These are phyloP conservation scores for Spilosoma lubricipeda DNA, from an alignment of 2,888 invertebrate genomes.

Conservation along the genomic window DNA sequence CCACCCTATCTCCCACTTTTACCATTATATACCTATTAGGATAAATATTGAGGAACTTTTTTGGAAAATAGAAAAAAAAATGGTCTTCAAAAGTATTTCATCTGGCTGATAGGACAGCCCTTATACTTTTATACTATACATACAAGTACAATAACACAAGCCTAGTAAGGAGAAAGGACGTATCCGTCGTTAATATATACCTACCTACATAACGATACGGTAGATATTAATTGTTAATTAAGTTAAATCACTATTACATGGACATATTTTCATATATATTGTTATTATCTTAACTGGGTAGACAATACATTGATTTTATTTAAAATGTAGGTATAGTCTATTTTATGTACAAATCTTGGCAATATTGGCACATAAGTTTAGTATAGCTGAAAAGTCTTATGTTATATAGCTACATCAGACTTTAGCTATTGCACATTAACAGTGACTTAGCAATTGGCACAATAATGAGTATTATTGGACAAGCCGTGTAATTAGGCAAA, in stretches of 20 bases:
- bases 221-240: slow-evolving; percentile 16
- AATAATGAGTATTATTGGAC: slow-evolving; percentile 49
- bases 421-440: no score
- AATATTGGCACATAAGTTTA: slow-evolving; percentile 64
- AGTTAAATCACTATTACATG: slow-evolving; percentile 16
- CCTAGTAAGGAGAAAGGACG: not conserved
- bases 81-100: not conserved
- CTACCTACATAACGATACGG: not conserved
- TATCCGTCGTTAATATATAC: not conserved
- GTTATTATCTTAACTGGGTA: slow-evolving; percentile 29
- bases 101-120: not conserved
- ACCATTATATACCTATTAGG: not conserved
- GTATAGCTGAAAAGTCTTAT: slow-evolving; percentile 35
- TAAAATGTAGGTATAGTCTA: slow-evolving; percentile 18
- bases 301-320: slow-evolving; percentile 31
- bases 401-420: no score
- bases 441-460: slow-evolving; percentile 31
- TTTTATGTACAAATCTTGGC: slow-evolving; percentile 49
- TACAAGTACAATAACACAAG: not conserved
- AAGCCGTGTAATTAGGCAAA: slow-evolving; percentile 55
- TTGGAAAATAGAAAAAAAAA: not conserved
- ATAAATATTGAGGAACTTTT: not conserved
- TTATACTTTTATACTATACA: not conserved
- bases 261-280: slow-evolving; percentile 33
- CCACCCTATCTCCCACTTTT: not conserved